These are phyloP conservation scores for Polydrusus cervinus DNA, from an alignment of 2,888 invertebrate species.

Conservation along the genomic window DNA sequence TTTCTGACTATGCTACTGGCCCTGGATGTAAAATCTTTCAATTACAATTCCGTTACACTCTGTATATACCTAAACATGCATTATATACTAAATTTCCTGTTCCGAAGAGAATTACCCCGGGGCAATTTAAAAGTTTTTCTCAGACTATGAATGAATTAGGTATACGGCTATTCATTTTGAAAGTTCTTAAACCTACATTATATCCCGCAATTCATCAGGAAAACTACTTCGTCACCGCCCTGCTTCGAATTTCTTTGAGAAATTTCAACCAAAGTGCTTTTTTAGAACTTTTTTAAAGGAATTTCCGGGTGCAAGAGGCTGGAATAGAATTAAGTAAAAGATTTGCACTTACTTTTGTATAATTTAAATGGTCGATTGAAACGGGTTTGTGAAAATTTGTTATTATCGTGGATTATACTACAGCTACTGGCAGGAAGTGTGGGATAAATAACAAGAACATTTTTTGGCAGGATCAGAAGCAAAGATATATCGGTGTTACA, in stretches of 20 bases:
- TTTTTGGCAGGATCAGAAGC: too few species aligned
- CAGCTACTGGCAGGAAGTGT: too few species aligned
- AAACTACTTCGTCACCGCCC: slow-evolving; percentile 47
- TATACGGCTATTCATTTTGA: slow-evolving; percentile 44
- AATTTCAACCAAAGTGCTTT: slow-evolving; percentile 28
- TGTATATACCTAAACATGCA: too few species aligned
- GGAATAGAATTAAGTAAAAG: slow-evolving; percentile 8
- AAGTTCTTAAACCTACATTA: slow-evolving; percentile 42
- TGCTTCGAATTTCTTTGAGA: slow-evolving; percentile 28
- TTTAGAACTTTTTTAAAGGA: slow-evolving; percentile 23
- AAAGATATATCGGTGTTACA: too few species aligned
- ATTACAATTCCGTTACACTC: too few species aligned
- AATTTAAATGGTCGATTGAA: neutral
- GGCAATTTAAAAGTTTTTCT: slow-evolving; percentile 28
- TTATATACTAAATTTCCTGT: neutral
- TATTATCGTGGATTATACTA: neutral
- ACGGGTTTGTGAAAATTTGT: neutral
- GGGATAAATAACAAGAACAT: too few species aligned
- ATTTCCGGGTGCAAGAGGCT: slow-evolving; percentile 5
- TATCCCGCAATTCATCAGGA: slow-evolving; percentile 42
- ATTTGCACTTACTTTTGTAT: neutral
- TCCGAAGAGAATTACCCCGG: neutral
- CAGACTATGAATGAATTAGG: slow-evolving; percentile 33
- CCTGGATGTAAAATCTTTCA: too few species aligned
- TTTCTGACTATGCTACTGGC: too few species aligned